Evolutionary conservation across 2,888 invertebrate genomes (phyloP).

Genomic region (Caenorhabditis sp.): DNA sequence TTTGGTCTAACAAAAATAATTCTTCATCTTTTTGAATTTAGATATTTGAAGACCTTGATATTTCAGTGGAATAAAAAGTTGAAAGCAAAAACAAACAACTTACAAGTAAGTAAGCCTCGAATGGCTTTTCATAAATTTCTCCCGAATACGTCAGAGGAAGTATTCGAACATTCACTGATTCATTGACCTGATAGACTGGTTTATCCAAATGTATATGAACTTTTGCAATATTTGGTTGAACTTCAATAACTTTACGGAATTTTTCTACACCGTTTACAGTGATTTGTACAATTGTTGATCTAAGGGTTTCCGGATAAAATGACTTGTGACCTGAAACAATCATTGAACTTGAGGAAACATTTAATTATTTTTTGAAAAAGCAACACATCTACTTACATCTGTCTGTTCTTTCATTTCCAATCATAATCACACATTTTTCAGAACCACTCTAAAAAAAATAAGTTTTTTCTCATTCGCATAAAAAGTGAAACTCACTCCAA

Average conservation of each 20-base stretch:
- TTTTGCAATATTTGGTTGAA: constrained; percentile 53
- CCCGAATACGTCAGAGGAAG: constrained; percentile 56
- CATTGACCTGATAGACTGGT: constrained; percentile 47
- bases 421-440: not conserved
- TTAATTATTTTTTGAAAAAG: no score
- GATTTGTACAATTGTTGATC: not conserved
- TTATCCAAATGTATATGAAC: constrained; percentile 63
- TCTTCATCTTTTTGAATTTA: not conserved
- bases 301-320: not conserved
- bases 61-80: not conserved
- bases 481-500: not conserved
- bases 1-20: not conserved
- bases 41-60: no score
- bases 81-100: not conserved
- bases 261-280: not conserved
- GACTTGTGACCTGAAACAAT: not conserved
- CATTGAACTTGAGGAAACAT: no score
- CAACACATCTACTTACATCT: not conserved
- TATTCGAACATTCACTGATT: constrained; percentile 57
- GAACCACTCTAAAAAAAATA: not conserved
- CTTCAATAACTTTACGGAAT: constrained; percentile 10
- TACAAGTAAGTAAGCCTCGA: constrained; percentile 50
- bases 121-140: constrained; percentile 43
- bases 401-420: not conserved
- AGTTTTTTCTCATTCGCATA: not conserved